Conservation (phyloP, 2,113 vertebrate genomes). For the Synchiropus splendidus region DNA sequence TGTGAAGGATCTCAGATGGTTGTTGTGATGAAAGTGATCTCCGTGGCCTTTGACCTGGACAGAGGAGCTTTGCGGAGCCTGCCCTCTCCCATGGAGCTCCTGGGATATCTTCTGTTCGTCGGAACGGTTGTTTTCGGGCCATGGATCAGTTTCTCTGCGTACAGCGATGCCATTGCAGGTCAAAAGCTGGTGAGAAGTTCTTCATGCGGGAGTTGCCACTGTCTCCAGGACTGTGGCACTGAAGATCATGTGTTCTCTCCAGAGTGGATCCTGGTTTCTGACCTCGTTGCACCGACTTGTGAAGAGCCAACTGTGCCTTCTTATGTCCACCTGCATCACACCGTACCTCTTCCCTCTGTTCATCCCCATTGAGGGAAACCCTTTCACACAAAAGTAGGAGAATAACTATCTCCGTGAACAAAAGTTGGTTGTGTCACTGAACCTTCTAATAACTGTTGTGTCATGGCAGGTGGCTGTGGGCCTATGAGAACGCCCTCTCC, state of each 20-base stretch:
- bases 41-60: slow-evolving; percentile 85
- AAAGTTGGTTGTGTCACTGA: neutral
- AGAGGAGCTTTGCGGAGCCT: slow-evolving; percentile 64
- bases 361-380: slow-evolving; percentile 73
- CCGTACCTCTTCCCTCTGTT: slow-evolving; percentile 84
- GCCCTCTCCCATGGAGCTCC: slow-evolving; percentile 78
- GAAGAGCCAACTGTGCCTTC: slow-evolving; percentile 75
- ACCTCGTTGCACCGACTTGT: slow-evolving; percentile 66
- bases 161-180: slow-evolving; percentile 71
- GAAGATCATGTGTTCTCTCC: slow-evolving; percentile 3
- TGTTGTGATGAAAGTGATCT: slow-evolving; percentile 89
- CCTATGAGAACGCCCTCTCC: slow-evolving; percentile 81
- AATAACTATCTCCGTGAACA: neutral
- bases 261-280: slow-evolving; percentile 73
- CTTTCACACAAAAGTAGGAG: slow-evolving; percentile 72
- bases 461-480: slow-evolving; percentile 73
- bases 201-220: neutral
- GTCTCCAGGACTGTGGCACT: neutral
- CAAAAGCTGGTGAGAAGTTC: slow-evolving; percentile 64
- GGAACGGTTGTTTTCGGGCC: slow-evolving; percentile 83
- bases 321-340: slow-evolving; percentile 79
- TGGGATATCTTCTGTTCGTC: slow-evolving; percentile 86
- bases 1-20: slow-evolving; percentile 85
- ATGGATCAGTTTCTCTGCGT: slow-evolving; percentile 81
- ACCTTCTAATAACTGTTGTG: slow-evolving; percentile 5